phyloP scores from a whole-genome alignment of 92 coral and sea anemone genomes.

The Galaxea fascicularis region DNA sequence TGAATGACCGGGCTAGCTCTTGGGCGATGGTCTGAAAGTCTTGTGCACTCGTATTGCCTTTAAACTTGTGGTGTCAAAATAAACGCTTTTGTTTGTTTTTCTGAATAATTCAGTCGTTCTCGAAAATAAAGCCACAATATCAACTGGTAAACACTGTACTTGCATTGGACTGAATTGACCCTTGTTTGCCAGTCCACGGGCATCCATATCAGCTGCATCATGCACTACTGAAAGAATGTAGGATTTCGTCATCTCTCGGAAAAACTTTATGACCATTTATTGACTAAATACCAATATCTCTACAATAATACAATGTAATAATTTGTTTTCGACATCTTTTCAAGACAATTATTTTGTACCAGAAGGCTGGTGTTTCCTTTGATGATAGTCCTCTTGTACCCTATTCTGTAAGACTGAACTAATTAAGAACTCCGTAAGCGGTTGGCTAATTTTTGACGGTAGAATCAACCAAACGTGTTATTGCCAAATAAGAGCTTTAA shows the following conservation, averaged over 20 bases:
- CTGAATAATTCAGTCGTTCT: not conserved
- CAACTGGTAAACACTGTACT: not conserved
- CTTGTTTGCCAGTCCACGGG: constrained; percentile 8
- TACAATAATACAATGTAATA: constrained; percentile 6
- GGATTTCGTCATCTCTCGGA: constrained; percentile 7
- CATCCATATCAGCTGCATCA: constrained; percentile 1
- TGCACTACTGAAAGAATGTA: not conserved
- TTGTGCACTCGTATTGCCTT: not conserved
- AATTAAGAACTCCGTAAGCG: constrained; percentile 17
- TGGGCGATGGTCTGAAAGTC: too few species aligned
- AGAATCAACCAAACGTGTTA: constrained; percentile 16
- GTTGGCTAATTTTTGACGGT: constrained; percentile 21
- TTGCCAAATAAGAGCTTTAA: constrained; percentile 14
- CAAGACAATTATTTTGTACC: constrained; percentile 3
- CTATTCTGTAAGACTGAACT: constrained; percentile 17
- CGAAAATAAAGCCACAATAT: too few species aligned
- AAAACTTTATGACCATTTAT: constrained; percentile 10
- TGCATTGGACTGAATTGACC: constrained; percentile 4
- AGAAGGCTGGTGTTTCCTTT: too few species aligned
- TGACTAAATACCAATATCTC: constrained; percentile 15
- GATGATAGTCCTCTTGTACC: not conserved
- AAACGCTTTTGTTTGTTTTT: constrained; percentile 3
- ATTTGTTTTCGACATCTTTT: constrained; percentile 5
- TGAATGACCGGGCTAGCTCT: constrained; percentile 8
- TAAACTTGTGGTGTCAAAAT: constrained; percentile 12